These are phyloP conservation scores for Morinoia aosen DNA, from an alignment of 2,888 invertebrate genomes.

Conservation along the genomic window DNA sequence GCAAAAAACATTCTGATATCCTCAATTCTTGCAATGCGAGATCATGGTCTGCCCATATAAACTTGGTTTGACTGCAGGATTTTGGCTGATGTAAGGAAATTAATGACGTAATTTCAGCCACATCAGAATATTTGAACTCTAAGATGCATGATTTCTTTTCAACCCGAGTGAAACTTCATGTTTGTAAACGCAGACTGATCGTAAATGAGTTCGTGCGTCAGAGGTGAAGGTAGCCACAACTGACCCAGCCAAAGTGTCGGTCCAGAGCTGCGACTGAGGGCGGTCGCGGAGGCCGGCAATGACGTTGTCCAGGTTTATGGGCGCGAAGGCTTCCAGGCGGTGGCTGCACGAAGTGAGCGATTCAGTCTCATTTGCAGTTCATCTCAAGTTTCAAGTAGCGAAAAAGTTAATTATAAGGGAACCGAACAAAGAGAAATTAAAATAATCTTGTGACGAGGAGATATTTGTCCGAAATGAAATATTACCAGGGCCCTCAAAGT, in stretches of 20 bases:
- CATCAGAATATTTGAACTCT: too few relatives aligned
- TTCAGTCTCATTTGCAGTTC: not conserved
- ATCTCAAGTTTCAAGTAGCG: not conserved
- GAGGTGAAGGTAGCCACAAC: not conserved
- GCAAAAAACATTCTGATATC: too few relatives aligned
- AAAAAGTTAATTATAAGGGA: not conserved
- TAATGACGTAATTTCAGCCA: too few relatives aligned
- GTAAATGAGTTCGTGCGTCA: too few relatives aligned
- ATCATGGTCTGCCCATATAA: too few relatives aligned
- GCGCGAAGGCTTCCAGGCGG: constrained; percentile 59
- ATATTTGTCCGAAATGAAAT: not conserved
- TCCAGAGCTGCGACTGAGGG: constrained; percentile 59
- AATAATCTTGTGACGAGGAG: not conserved
- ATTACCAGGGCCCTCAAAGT: not conserved
- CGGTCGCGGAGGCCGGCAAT: constrained; percentile 32
- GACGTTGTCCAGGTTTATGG: constrained; percentile 56
- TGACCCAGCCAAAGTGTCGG: constrained; percentile 54
- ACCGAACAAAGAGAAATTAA: not conserved
- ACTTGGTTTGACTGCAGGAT: too few relatives aligned
- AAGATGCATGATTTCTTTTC: too few relatives aligned
- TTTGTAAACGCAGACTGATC: too few relatives aligned
- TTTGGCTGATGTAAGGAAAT: too few relatives aligned
- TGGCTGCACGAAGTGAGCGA: constrained; percentile 54
- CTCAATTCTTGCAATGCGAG: too few relatives aligned
- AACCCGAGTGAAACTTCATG: too few relatives aligned